phyloP scores from a whole-genome alignment of 2,888 invertebrate species.

The Sesia apiformis region DNA sequence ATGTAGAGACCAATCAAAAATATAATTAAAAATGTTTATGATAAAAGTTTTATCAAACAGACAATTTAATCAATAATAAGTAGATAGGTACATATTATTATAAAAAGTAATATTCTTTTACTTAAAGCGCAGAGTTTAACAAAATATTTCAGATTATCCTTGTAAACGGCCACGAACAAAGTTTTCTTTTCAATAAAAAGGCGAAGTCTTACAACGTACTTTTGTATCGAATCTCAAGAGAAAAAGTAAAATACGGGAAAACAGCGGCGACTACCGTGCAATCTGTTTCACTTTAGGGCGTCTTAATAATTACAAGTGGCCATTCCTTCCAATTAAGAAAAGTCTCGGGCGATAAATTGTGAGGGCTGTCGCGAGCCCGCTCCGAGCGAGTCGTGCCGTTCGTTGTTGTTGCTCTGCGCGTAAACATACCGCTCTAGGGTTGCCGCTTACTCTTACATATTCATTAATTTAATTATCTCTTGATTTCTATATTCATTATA shows the following conservation, averaged over 20 bases:
- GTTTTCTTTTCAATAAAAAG: constrained; percentile 8
- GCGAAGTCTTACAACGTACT: constrained; percentile 6
- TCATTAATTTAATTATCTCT: neutral
- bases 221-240: constrained; percentile 26
- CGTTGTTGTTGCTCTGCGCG: constrained; percentile 53
- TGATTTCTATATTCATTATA: neutral
- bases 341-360: constrained; percentile 70
- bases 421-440: constrained; percentile 55
- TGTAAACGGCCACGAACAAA: neutral
- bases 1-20: too few species aligned
- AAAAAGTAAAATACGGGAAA: constrained; percentile 35
- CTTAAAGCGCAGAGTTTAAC: too few species aligned
- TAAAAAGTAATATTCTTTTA: too few species aligned
- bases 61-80: too few species aligned
- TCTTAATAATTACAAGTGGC: constrained; percentile 75
- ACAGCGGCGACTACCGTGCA: constrained; percentile 52
- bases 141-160: neutral
- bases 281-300: constrained; percentile 74
- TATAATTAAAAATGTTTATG: too few species aligned
- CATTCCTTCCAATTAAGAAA: constrained; percentile 74
- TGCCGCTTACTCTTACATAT: constrained; percentile 23
- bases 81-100: too few species aligned
- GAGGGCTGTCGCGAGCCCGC: constrained; percentile 56
- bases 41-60: too few species aligned
- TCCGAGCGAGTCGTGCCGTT: constrained; percentile 32